Conservation (phyloP, 2,113 vertebrate genomes). For the Megaptera novaeangliae region DNA sequence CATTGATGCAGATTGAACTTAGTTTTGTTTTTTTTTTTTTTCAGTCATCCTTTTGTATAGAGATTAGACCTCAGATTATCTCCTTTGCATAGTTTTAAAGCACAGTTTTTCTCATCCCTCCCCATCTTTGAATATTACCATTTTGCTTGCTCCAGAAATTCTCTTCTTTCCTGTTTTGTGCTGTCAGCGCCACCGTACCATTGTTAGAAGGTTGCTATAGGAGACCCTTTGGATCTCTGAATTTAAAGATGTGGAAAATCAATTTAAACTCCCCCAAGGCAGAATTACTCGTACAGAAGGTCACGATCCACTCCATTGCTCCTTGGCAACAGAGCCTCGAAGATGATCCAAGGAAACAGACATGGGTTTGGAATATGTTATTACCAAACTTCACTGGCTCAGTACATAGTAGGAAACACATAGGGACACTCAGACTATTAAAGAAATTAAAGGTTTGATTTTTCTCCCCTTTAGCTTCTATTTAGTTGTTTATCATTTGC, state of each 20-base stretch:
- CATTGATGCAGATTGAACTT: not conserved
- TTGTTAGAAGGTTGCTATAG: not conserved
- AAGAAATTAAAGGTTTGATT: not conserved
- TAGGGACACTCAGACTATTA: not conserved
- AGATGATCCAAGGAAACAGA: slow-evolving; percentile 23
- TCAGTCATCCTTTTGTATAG: not conserved
- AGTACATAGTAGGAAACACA: not conserved
- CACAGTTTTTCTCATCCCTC: not conserved
- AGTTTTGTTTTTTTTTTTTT: not conserved
- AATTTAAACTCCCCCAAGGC: slow-evolving; percentile 24
- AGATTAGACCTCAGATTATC: accelerated
- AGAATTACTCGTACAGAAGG: slow-evolving; percentile 16
- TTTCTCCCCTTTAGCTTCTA: not conserved
- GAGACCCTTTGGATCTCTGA: not conserved
- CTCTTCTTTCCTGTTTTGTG: accelerated
- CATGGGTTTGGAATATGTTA: not conserved
- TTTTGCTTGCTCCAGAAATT: not conserved
- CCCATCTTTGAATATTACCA: not conserved
- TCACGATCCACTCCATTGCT: not conserved
- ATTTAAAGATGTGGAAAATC: slow-evolving; percentile 35
- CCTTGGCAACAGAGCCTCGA: not conserved
- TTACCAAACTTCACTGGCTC: not conserved
- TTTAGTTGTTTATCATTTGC: not conserved
- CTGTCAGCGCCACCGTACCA: not conserved
- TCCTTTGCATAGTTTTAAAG: not conserved